Evolutionary conservation across 2,113 vertebrate genomes (phyloP), one percentile per base, ranked within the genome.

Genomic region (Hiodon alosoides): DNA sequence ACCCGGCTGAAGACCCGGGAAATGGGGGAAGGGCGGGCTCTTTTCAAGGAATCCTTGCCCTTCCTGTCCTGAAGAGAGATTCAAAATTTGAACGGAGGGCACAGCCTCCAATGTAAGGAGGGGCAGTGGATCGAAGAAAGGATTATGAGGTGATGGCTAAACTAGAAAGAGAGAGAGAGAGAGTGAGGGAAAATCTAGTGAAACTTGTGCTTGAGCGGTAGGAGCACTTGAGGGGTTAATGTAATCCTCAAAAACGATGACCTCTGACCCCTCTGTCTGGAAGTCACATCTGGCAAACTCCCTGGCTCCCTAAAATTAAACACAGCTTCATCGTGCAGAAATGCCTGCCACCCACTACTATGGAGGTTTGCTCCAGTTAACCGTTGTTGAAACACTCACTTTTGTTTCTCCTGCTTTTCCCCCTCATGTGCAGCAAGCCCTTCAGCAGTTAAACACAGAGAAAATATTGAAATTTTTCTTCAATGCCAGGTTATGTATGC

Each of bases 241-340:
- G 75, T 14, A 48, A 51, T 53, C 5, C 51, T 47, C n/a, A 47
- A 52, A 74, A 52, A 67, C 31, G 13, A 7, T 55, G 68, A 51
- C 68, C 58, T 48, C 9, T 62, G 9, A 77, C n/a, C 64, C n/a
- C 17, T 50, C 4, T 11, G 67, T 60, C 55, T 74, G 17, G 57
- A 77, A 75, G 79, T 74, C 79, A 83, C 76, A 79, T 81, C 77
- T 81, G 77, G 77, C 69, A 67, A 78, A 14, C 69, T 76, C 62
- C 55, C 61, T 60, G 71, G 62, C 76, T 74, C 61, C 69, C 74
- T 72, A 51, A 76, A 64, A 67, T 76, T 67, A 64, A 7, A 48
- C 58, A 58, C 57, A 67, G 46, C 31, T 52, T 52, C 65, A 9
- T 31, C 52, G 55, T 65, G 52, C n/a, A 57, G 61, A 14, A 4